Conservation (phyloP, 2,113 vertebrate species). For the Macquaria australasica region DNA sequence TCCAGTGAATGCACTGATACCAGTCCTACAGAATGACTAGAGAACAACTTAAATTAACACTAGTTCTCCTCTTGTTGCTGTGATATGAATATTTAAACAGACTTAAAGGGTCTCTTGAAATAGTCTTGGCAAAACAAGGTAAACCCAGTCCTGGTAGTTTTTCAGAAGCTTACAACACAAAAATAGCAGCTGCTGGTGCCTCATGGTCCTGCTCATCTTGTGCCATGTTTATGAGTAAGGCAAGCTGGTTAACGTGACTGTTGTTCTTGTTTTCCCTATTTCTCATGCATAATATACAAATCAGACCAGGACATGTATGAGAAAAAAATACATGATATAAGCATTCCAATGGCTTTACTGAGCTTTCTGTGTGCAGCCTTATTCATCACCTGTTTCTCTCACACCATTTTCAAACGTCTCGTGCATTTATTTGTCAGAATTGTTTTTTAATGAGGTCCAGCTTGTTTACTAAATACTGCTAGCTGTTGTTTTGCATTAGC, state of each 20-base stretch:
- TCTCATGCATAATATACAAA: background rate
- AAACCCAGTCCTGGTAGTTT: slow-evolving; percentile 34
- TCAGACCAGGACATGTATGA: background rate
- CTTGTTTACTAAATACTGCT: background rate
- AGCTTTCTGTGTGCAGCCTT: background rate
- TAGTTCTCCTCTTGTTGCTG: background rate
- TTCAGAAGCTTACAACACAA: slow-evolving; percentile 31
- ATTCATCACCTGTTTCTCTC: background rate
- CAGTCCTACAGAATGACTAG: background rate
- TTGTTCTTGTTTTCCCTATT: slow-evolving; percentile 28
- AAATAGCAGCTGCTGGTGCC: slow-evolving; percentile 57
- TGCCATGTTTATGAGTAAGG: slow-evolving; percentile 51
- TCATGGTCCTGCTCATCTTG: slow-evolving; percentile 39
- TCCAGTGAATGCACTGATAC: background rate
- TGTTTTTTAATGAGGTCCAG: background rate
- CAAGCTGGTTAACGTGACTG: slow-evolving; percentile 36
- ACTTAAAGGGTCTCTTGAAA: slow-evolving; percentile 34
- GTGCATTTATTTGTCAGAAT: background rate
- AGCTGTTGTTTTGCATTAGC: background rate
- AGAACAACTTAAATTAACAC: background rate
- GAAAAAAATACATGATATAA: background rate
- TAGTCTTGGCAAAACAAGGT: slow-evolving; percentile 27
- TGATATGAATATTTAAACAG: slow-evolving; percentile 12
- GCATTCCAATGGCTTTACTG: background rate
- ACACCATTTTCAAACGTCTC: background rate